Base-by-base conservation (phyloP, 2,113 vertebrate species). In the Gymnogyps californianus region DNA sequence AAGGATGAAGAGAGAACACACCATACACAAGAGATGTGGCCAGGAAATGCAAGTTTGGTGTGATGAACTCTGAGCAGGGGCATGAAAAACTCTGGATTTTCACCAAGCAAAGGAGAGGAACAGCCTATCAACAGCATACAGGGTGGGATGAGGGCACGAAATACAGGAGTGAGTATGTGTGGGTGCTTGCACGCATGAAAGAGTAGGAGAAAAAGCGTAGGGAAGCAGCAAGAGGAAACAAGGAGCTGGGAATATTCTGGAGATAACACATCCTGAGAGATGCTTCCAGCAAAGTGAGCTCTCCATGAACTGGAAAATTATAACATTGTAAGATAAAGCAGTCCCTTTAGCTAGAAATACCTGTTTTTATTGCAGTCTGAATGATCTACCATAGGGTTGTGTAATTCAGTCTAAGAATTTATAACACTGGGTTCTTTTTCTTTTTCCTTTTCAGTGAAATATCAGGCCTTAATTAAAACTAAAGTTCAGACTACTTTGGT, bases 401-500 rank as follows among this genome's bases (percentile, higher is more conserved):
- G 90, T 87, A 90, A 92, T 83, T 89, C 83, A 83, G 38, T 49
- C 67, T 32, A 87, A 96, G 59, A 92, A 94, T 89, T 95, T 92
- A 75, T 96, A 94, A 91, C 34, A 66, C 25, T 55, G 17, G 2
- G 15, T 46, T 69, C 40, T 83, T 86, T n/a, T 32, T 59, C 93
- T 81, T 93, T 69, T 36, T 57, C 38, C 49, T 69, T 88, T 90
- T 78, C 82, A 79, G 62, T 80, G 66, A 96, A 93, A 82, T 96
- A 98, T 95, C 87, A 97, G 92, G 64, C 32, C 77, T 96, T 97
- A 98, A 98, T 97, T 97, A 98, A 96, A 97, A 96, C 36, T 92
- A 91, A 98, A 96, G 88, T 93, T 98, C 91, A 94, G 87, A 93
- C 93, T 94, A 59, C 77, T 94, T 89, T 93, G 80, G 93, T 49